Percentiles rank a stretch among this genome's conserved stretches.
Conservation (phyloP, 2,113 vertebrate species). For the Oriolus oriolus region DNA sequence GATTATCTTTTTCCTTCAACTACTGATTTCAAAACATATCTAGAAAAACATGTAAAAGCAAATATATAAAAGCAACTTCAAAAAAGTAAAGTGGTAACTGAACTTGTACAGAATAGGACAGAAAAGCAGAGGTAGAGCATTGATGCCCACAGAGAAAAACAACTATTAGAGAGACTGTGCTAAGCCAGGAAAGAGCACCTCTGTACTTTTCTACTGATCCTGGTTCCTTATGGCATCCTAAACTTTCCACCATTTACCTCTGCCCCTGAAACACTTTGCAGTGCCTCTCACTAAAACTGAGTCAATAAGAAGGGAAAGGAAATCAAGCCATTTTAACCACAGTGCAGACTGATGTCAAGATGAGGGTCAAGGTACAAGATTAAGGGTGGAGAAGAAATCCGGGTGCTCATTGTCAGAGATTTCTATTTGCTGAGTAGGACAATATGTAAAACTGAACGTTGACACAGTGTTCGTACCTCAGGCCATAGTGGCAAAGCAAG, state of each 20-base stretch:
- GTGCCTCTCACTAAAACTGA: neutral
- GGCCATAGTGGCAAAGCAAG: neutral
- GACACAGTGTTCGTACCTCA: neutral
- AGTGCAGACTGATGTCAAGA: neutral
- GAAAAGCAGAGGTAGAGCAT: neutral
- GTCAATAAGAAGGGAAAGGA: neutral
- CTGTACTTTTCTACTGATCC: neutral
- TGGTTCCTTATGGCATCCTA: neutral
- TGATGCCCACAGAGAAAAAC: neutral
- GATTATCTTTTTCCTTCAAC: neutral
- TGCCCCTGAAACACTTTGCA: neutral
- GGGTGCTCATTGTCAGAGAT: neutral
- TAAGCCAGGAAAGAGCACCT: neutral
- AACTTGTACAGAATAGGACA: neutral
- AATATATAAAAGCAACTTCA: neutral
- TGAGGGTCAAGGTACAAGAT: neutral
- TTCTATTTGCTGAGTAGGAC: neutral
- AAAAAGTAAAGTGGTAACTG: neutral
- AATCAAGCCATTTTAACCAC: neutral
- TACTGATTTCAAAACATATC: neutral
- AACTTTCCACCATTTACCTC: neutral
- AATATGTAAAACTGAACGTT: neutral
- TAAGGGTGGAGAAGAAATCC: neutral
- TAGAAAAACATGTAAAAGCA: neutral
- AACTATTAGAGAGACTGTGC: neutral